Evolutionary conservation across 1,140 invertebrate genomes (phyloP), one percentile per base, ranked within the genome.

Genomic region (Centruroides vittatus): DNA sequence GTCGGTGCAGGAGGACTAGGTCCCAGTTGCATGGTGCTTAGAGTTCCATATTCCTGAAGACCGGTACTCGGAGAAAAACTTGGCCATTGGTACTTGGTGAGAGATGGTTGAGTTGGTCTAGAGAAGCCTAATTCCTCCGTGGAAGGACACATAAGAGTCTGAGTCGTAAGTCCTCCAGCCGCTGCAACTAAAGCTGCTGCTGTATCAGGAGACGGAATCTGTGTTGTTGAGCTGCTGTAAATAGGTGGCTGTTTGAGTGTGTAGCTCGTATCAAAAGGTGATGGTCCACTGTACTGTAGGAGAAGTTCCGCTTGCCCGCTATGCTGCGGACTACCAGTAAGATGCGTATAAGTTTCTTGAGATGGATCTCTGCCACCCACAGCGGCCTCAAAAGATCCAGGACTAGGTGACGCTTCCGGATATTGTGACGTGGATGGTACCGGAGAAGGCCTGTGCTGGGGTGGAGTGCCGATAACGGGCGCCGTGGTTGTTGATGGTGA

Each of bases 31-130:
- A 59, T 55, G 54, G 48, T 10, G 55, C 55, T 56, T 58, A 51
- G 9, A 35, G n/a, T 55, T 6, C 23, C 12, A 49, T 55, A 9
- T 59, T 59, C 57, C 8, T 58, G 60, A 7, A 23, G 13, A 36
- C 47, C 54, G 13, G 54, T 57, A 47, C 58, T 34, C 55, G 67
- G 67, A 41, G 41, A 41, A 41, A 41, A 47, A 66, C 50, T 77
- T 48, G 80, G 68, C 81, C 81, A 84, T 64, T 82, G 81, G 67
- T 82, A 82, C 67, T 83, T 84, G 5, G 64, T 47, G 10, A 58
- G 36, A 52, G 61, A 36, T 73, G 74, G 49, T 74, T 62, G 41
- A 71, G 73, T 66, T 73, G 73, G 11, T 62, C 50, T 74, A 73
- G 59, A 71, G 75, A 73, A 51, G 5, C 41, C 41, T 76, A 74